phyloP scores from a whole-genome alignment of 2,888 invertebrate genomes.

The Phaedon cochleariae region DNA sequence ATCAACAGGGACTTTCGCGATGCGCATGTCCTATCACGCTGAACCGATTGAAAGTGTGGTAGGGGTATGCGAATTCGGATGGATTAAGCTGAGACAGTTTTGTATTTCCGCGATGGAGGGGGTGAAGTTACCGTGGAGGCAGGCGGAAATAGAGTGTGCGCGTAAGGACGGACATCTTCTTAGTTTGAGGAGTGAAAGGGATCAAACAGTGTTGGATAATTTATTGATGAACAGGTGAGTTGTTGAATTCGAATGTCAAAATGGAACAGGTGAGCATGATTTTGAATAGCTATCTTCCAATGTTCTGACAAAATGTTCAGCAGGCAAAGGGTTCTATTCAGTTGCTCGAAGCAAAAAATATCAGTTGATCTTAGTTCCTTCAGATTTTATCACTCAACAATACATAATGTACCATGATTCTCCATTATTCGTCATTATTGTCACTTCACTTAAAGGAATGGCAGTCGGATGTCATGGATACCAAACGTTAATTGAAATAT shows the following conservation, averaged over 20 bases:
- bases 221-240: constrained; percentile 72
- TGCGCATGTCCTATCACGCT: constrained; percentile 72
- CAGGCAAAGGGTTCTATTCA: no score
- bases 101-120: constrained; percentile 72
- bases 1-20: constrained; percentile 43
- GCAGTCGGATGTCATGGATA: no score
- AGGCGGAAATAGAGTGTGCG: constrained; percentile 73
- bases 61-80: constrained; percentile 75
- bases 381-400: no score
- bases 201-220: constrained; percentile 71
- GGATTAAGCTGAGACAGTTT: constrained; percentile 73
- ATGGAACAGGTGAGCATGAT: no score
- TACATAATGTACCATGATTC: no score
- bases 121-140: constrained; percentile 69
- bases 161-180: constrained; percentile 73
- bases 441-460: no score
- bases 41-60: constrained; percentile 70
- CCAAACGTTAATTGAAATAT: no score
- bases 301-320: no score
- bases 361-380: no score
- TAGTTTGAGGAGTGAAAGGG: constrained; percentile 71
- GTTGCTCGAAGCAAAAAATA: no score
- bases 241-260: neutral
- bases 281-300: no score
- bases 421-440: no score